Evolutionary conservation across 2,888 invertebrate species (phyloP).

Genomic region (Heteropelma amictum): DNA sequence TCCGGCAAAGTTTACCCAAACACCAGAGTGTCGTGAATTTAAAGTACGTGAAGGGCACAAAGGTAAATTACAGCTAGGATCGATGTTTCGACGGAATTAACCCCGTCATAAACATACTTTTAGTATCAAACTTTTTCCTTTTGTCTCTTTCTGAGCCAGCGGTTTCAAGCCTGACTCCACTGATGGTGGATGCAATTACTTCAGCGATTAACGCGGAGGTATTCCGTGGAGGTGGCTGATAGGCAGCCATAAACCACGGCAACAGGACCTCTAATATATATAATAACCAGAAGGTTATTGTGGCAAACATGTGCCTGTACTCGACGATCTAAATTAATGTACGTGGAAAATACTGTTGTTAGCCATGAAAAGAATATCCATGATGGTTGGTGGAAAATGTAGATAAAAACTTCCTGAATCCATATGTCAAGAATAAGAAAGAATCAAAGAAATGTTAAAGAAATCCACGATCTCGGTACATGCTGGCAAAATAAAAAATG

Average conservation of each 20-base stretch:
- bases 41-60: not conserved
- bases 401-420: too few relatives aligned
- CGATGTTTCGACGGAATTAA: not conserved
- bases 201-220: not conserved
- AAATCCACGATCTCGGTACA: too few relatives aligned
- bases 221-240: slow-evolving; percentile 4
- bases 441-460: too few relatives aligned
- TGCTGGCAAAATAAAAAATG: too few relatives aligned
- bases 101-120: slow-evolving; percentile 6
- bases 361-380: too few relatives aligned
- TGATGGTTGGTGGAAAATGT: too few relatives aligned
- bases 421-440: too few relatives aligned
- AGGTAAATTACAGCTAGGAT: not conserved
- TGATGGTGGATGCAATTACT: slow-evolving; percentile 11
- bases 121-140: not conserved
- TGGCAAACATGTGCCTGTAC: not conserved
- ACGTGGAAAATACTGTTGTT: not conserved
- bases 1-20: not conserved
- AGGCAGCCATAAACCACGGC: not conserved
- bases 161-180: not conserved
- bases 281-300: slow-evolving; percentile 13
- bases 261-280: not conserved
- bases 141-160: slow-evolving; percentile 4
- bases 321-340: not conserved
- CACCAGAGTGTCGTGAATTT: slow-evolving; percentile 16